A percentile compares a stretch with the other conserved stretches of the same genome.
Conservation (phyloP, 2,113 vertebrate genomes). For the Sturnira hondurensis region DNA sequence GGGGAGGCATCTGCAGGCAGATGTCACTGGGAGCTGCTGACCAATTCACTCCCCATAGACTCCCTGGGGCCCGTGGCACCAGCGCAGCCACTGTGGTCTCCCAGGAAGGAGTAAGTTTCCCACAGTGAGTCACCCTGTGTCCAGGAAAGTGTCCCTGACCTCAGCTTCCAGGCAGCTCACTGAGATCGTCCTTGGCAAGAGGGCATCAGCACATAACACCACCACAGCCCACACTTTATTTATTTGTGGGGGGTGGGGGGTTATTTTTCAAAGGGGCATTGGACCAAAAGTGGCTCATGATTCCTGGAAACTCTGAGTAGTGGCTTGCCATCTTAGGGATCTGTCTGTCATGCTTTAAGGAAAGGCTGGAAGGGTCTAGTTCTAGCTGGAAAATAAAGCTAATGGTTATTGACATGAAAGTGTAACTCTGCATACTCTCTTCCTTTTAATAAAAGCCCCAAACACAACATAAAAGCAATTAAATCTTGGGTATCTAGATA, state of each 20-base stretch:
- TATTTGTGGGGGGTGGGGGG: neutral
- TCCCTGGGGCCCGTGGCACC: neutral
- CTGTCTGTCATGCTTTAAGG: neutral
- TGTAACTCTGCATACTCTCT: neutral
- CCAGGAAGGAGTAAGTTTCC: neutral
- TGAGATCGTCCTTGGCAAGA: neutral
- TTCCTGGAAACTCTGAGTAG: slow-evolving; percentile 25
- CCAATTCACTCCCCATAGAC: rapidly evolving
- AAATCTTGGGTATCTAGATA: neutral
- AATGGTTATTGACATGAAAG: neutral
- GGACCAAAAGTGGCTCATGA: neutral
- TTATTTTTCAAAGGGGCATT: slow-evolving; percentile 6
- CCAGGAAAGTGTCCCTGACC: neutral
- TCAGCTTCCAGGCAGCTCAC: neutral
- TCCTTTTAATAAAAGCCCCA: neutral
- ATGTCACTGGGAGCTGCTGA: neutral
- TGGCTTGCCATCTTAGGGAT: neutral
- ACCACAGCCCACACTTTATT: neutral
- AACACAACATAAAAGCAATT: neutral
- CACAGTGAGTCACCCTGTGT: neutral
- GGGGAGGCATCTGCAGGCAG: neutral
- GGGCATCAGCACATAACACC: neutral
- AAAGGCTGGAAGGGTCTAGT: neutral
- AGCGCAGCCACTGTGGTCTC: neutral
- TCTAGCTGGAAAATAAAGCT: slow-evolving; percentile 12